Conservation (phyloP, 2,797 vertebrate species). For the Petrocephalus schoutedeni region DNA sequence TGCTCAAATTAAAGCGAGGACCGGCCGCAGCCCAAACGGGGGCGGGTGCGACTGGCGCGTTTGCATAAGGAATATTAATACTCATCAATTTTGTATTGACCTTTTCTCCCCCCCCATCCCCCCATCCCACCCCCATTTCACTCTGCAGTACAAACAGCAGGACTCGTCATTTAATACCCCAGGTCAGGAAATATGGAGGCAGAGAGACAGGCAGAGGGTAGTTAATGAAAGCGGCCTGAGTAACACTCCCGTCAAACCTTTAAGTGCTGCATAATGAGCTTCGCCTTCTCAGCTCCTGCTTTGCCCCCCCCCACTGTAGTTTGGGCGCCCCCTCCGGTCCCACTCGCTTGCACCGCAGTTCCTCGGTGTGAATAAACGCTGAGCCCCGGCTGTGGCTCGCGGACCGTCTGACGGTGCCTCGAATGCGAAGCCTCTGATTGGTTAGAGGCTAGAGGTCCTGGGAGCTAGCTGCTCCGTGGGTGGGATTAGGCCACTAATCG, state of each 20-base stretch:
- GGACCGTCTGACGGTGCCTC: neutral
- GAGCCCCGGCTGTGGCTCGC: neutral
- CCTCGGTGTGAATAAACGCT: neutral
- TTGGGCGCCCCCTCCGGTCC: neutral
- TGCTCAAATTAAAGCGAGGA: conserved; percentile 58
- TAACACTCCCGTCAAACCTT: conserved; percentile 19
- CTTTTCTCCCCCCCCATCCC: conserved; percentile 51
- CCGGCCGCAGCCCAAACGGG: conserved; percentile 57
- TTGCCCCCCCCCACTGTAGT: neutral
- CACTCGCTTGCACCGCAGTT: neutral
- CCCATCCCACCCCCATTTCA: conserved; percentile 36
- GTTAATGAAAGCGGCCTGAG: conserved; percentile 20
- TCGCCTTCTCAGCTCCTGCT: neutral
- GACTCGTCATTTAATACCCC: conserved; percentile 57
- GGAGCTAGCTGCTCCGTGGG: neutral
- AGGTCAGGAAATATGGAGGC: conserved; percentile 35
- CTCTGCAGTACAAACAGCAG: conserved; percentile 61
- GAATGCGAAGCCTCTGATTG: neutral
- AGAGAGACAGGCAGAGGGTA: conserved; percentile 16
- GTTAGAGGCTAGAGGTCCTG: neutral
- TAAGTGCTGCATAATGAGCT: conserved; percentile 11
- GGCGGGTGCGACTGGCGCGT: conserved; percentile 45
- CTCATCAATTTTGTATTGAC: conserved; percentile 68
- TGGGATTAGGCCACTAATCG: neutral
- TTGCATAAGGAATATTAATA: conserved; percentile 71